Evolutionary conservation across 2,113 vertebrate species (phyloP).

Genomic region (Hypomesus transpacificus): DNA sequence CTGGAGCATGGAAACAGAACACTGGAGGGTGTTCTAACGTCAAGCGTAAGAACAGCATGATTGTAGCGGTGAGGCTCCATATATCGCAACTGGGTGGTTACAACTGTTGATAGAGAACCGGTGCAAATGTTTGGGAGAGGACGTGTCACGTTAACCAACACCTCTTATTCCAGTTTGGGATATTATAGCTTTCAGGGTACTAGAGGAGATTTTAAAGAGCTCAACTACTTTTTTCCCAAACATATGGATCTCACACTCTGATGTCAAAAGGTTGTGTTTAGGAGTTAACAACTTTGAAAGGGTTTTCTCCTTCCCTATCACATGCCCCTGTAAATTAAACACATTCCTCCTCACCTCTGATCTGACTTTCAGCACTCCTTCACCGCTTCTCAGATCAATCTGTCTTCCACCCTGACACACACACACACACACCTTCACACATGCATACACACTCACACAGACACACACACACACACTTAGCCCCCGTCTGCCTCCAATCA

Average conservation of each 20-base stretch:
- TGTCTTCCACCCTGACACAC: background rate
- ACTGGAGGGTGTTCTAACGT: too few relatives aligned
- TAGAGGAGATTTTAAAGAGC: background rate
- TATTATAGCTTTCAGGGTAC: background rate
- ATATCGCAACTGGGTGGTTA: too few relatives aligned
- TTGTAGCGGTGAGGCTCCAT: too few relatives aligned
- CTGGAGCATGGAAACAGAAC: too few relatives aligned
- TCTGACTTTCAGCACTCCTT: background rate
- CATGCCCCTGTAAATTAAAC: constrained; percentile 58
- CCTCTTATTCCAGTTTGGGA: constrained; percentile 21
- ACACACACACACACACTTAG: constrained; percentile 11
- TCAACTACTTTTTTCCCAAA: constrained; percentile 1
- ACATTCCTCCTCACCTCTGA: constrained; percentile 33
- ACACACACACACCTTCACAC: constrained; percentile 1
- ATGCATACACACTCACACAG: constrained; percentile 11
- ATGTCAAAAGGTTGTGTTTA: constrained; percentile 67
- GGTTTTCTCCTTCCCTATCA: constrained; percentile 28
- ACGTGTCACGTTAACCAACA: constrained; percentile 43
- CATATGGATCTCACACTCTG: constrained; percentile 59
- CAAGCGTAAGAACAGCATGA: too few relatives aligned
- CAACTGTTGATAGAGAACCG: constrained; percentile 13
- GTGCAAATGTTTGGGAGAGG: constrained; percentile 44
- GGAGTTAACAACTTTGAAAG: constrained; percentile 59
- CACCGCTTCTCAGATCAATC: constrained; percentile 26
- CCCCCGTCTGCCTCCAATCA: too few relatives aligned